Conservation (phyloP, 2,113 vertebrate species). For the Syngnathus floridae region DNA sequence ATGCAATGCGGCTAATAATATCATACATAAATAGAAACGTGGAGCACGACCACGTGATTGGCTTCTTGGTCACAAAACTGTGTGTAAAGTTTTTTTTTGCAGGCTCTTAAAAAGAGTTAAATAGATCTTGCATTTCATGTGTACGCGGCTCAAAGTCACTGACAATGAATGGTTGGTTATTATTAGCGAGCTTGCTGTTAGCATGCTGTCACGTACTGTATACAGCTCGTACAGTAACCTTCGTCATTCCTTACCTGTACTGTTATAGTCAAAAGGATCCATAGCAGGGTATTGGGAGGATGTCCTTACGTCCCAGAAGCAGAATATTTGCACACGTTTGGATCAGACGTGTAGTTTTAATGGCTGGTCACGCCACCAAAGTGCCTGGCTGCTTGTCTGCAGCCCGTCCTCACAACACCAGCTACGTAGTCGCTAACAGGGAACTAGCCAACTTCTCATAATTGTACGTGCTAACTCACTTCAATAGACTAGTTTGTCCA, state of each 20-base stretch:
- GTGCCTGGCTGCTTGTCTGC: background rate
- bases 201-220: conserved; percentile 16
- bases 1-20: conserved; percentile 19
- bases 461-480: conserved; percentile 15
- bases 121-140: conserved; percentile 8
- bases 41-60: conserved; percentile 5
- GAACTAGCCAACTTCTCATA: conserved; percentile 52
- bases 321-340: background rate
- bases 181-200: conserved; percentile 52
- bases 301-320: conserved; percentile 6
- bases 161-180: conserved; percentile 16
- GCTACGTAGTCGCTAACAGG: conserved; percentile 47
- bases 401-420: conserved; percentile 16
- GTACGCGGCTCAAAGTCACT: conserved; percentile 53
- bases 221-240: background rate
- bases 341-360: conserved; percentile 6
- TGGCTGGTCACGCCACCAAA: background rate
- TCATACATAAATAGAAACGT: conserved; percentile 4
- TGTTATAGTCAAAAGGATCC: conserved; percentile 63
- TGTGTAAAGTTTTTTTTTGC: background rate
- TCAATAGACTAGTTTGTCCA: conserved; percentile 9
- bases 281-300: conserved; percentile 18
- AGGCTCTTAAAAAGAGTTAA: background rate
- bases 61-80: background rate
- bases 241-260: conserved; percentile 45